Evolutionary conservation across 92 coral and sea anemone species (phyloP).

Genomic region (Porites evermanni): DNA sequence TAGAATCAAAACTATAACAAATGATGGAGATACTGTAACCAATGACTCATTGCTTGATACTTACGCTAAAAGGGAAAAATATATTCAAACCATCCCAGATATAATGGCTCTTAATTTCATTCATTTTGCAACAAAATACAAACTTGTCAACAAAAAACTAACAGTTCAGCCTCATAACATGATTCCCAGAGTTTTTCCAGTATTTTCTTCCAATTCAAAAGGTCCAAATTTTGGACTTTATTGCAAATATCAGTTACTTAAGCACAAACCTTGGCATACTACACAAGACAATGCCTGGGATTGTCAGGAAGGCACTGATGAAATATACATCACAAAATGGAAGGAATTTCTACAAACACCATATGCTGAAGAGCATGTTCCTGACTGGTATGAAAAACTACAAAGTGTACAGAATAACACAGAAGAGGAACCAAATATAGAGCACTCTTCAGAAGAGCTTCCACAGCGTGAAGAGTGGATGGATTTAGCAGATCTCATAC

Average conservation of each 20-base stretch:
- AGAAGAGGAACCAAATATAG: constrained; percentile 39
- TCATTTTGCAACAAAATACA: constrained; percentile 35
- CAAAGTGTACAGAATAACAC: constrained; percentile 42
- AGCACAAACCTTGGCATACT: constrained; percentile 50
- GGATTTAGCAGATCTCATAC: constrained; percentile 64
- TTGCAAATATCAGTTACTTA: neutral
- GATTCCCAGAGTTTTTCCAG: constrained; percentile 48
- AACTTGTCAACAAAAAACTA: constrained; percentile 52
- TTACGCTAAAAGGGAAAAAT: constrained; percentile 34
- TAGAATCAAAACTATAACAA: too few species aligned
- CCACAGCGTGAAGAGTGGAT: constrained; percentile 70
- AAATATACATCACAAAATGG: constrained; percentile 41
- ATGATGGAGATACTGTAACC: constrained; percentile 27
- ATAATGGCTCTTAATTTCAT: constrained; percentile 20
- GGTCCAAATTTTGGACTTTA: neutral
- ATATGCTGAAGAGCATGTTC: constrained; percentile 64
- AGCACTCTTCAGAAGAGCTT: constrained; percentile 41
- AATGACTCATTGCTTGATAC: constrained; percentile 45
- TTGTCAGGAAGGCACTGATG: constrained; percentile 37
- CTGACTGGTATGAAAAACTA: constrained; percentile 66
- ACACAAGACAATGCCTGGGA: constrained; percentile 57
- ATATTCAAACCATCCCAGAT: constrained; percentile 22
- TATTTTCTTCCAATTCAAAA: constrained; percentile 38
- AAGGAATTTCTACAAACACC: constrained; percentile 46
- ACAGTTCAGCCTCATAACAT: constrained; percentile 41